Evolutionary conservation across 2,888 invertebrate species (phyloP).

Genomic region (Coelinius sp.): DNA sequence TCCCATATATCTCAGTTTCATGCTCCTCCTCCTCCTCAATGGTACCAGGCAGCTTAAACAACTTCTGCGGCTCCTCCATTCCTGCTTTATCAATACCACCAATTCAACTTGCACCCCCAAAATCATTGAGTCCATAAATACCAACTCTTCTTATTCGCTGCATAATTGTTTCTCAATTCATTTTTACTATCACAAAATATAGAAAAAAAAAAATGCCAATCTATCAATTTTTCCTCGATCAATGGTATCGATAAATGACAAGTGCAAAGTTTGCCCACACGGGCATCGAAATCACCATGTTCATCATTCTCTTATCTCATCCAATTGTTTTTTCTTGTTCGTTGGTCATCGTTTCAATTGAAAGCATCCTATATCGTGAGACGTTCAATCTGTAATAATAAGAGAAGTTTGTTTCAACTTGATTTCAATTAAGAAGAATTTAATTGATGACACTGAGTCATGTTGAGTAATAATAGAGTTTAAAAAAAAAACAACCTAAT

Average conservation of each 20-base stretch:
- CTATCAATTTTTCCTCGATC: slow-evolving; percentile 8
- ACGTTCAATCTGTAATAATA: background rate
- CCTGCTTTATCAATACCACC: slow-evolving; percentile 29
- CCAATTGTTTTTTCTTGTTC: background rate
- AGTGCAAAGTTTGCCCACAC: slow-evolving; percentile 37
- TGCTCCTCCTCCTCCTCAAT: slow-evolving; percentile 65
- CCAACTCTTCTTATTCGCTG: slow-evolving; percentile 43
- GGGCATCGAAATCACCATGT: slow-evolving; percentile 52
- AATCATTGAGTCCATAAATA: slow-evolving; percentile 43
- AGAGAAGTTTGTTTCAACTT: background rate
- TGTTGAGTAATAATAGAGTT: background rate
- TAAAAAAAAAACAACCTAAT: background rate
- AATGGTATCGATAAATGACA: background rate
- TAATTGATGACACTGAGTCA: background rate
- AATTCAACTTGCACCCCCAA: slow-evolving; percentile 44
- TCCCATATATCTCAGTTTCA: slow-evolving; percentile 48
- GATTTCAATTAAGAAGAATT: background rate
- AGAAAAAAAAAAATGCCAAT: slow-evolving; percentile 10
- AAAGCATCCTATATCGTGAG: slow-evolving; percentile 16
- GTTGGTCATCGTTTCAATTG: slow-evolving; percentile 1
- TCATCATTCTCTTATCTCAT: slow-evolving; percentile 17
- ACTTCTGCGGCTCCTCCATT: slow-evolving; percentile 65
- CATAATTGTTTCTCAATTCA: slow-evolving; percentile 23
- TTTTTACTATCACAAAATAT: background rate
- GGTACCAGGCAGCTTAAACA: slow-evolving; percentile 65